phyloP scores from a whole-genome alignment of 2,113 vertebrate genomes.

The Gadus chalcogrammus region DNA sequence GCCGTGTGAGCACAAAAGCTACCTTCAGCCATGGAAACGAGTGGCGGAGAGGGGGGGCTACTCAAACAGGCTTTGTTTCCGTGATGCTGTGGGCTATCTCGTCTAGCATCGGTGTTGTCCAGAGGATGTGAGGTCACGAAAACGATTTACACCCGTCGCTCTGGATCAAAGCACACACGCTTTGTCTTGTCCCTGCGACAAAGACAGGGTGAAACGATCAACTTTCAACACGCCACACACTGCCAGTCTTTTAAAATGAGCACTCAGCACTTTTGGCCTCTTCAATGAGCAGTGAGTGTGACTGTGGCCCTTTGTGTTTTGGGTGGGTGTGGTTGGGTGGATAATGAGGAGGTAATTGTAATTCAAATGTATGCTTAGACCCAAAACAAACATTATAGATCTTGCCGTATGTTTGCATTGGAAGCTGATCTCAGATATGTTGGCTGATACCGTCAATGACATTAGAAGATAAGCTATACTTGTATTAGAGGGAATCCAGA shows the following conservation, averaged over 20 bases:
- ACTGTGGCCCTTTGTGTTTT: neutral
- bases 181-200: constrained; percentile 32
- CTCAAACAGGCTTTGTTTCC: constrained; percentile 68
- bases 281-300: constrained; percentile 45
- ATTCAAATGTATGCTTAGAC: no score
- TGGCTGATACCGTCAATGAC: no score
- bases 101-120: constrained; percentile 63
- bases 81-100: constrained; percentile 57
- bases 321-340: neutral
- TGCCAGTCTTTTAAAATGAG: constrained; percentile 48
- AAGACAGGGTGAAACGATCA: constrained; percentile 39
- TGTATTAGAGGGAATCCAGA: no score
- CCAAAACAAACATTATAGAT: no score
- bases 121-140: constrained; percentile 59
- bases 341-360: neutral
- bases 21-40: constrained; percentile 50
- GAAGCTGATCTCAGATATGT: no score
- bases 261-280: constrained; percentile 53
- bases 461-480: no score
- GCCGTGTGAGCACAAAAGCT: constrained; percentile 58
- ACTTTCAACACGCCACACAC: constrained; percentile 48
- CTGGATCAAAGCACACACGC: constrained; percentile 45
- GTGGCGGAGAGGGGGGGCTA: constrained; percentile 56
- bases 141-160: constrained; percentile 57
- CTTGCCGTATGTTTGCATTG: no score